A percentile compares a stretch with the other conserved stretches of the same genome.
These are phyloP conservation scores for Eucera pruinosa DNA, from an alignment of 2,888 invertebrate genomes.

Conservation along the genomic window DNA sequence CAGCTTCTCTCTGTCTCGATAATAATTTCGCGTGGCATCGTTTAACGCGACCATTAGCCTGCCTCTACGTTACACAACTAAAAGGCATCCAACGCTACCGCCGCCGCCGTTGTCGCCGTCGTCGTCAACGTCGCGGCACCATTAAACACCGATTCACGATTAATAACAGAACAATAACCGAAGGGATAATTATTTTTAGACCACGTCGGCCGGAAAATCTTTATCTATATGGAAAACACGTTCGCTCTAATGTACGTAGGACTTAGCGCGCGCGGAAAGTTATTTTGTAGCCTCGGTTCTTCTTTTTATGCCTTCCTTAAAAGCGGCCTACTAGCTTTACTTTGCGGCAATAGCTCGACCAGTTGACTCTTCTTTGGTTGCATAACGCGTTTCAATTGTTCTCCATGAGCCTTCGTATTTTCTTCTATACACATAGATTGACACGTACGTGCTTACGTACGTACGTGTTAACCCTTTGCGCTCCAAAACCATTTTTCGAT, in stretches of 20 bases:
- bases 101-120: no score
- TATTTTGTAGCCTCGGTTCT: not conserved
- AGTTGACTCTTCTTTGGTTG: constrained; percentile 28
- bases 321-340: no score
- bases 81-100: not conserved
- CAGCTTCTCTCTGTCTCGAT: constrained; percentile 22
- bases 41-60: constrained; percentile 32
- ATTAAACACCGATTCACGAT: not conserved
- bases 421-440: not conserved
- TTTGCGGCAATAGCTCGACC: not conserved
- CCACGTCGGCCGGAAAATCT: not conserved
- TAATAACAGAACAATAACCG: constrained; percentile 6
- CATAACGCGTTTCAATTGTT: constrained; percentile 41
- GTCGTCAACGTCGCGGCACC: no score
- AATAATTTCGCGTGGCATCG: constrained; percentile 33
- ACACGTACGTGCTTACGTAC: no score
- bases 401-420: not conserved
- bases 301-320: not conserved
- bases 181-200: constrained; percentile 18
- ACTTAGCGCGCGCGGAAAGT: not conserved
- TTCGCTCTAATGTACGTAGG: not conserved
- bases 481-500: no score
- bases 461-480: no score
- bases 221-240: not conserved
- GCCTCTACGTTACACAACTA: constrained; percentile 14